Conservation (phyloP, 2,888 invertebrate species). For the Pelosia muscerda region DNA sequence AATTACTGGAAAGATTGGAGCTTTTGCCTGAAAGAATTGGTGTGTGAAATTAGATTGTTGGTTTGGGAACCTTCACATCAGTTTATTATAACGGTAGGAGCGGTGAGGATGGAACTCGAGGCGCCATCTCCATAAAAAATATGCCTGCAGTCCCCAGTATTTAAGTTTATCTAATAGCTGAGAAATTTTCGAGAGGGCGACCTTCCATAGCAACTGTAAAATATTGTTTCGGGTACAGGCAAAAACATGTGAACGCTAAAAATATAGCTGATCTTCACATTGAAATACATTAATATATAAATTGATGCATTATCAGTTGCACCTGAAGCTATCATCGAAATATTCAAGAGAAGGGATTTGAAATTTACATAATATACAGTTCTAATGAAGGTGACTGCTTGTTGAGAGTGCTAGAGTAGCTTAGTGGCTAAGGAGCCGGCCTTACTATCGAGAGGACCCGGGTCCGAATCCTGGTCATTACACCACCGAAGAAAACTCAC, state of each 20-base stretch:
- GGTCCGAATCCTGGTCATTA: too few relatives aligned
- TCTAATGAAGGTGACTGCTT: too few relatives aligned
- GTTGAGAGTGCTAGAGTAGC: too few relatives aligned
- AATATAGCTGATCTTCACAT: neutral
- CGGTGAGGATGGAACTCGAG: conserved; percentile 18
- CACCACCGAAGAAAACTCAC: too few relatives aligned
- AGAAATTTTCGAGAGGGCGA: neutral
- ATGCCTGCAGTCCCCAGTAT: conserved; percentile 9
- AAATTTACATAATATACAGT: too few relatives aligned
- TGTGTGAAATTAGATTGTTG: conserved; percentile 75
- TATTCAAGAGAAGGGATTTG: too few relatives aligned
- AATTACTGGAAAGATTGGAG: conserved; percentile 70
- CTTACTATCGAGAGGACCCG: too few relatives aligned
- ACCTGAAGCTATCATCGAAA: too few relatives aligned
- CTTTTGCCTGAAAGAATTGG: conserved; percentile 66
- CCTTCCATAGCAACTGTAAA: neutral
- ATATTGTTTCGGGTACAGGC: neutral
- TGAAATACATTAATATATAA: neutral
- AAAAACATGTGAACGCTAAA: neutral
- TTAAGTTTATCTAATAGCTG: conserved; percentile 15
- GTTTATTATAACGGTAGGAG: conserved; percentile 51
- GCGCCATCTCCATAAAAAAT: conserved; percentile 16
- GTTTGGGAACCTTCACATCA: conserved; percentile 51
- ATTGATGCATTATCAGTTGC: too few relatives aligned
- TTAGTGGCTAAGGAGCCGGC: too few relatives aligned